phyloP scores from a whole-genome alignment of 2,113 vertebrate species.

The Pelusios castaneus region DNA sequence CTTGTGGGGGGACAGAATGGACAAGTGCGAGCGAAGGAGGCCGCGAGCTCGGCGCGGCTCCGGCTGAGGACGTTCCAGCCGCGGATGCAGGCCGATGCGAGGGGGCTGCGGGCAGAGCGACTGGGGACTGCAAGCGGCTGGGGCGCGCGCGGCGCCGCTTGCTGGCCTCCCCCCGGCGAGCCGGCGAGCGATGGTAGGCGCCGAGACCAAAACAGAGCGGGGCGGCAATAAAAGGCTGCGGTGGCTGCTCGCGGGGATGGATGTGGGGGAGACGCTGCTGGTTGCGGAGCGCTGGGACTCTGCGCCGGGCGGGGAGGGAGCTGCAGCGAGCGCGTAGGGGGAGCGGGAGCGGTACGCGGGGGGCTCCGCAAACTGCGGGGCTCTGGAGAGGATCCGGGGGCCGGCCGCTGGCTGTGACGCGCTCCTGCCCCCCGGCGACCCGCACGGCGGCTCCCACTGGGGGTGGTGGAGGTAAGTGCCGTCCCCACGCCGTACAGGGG shows the following conservation, averaged over 20 bases:
- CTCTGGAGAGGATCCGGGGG: too few relatives aligned
- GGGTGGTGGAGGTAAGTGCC: conserved; percentile 43
- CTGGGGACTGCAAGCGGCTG: neutral
- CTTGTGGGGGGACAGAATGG: conserved; percentile 18
- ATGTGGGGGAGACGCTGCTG: neutral
- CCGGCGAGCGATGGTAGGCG: conserved; percentile 53
- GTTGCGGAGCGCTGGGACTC: neutral
- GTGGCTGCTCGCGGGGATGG: neutral
- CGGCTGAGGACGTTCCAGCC: neutral
- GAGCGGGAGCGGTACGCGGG: too few relatives aligned
- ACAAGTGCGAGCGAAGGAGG: neutral
- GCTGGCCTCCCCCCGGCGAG: neutral
- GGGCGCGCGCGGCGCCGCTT: neutral
- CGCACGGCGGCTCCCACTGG: too few relatives aligned
- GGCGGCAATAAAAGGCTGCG: conserved; percentile 67
- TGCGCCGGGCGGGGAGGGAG: neutral
- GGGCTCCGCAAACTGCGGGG: too few relatives aligned
- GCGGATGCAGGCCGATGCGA: neutral
- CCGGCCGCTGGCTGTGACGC: too few relatives aligned
- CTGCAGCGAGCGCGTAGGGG: too few relatives aligned
- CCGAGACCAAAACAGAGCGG: conserved; percentile 67
- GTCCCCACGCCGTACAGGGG: neutral
- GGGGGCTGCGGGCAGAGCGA: neutral
- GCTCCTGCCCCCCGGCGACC: too few relatives aligned
- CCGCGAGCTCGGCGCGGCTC: neutral